Evolutionary conservation across 2,797 vertebrate genomes (phyloP), one percentile per base, ranked within the genome.

Genomic region (Adrianichthys oophorus): DNA sequence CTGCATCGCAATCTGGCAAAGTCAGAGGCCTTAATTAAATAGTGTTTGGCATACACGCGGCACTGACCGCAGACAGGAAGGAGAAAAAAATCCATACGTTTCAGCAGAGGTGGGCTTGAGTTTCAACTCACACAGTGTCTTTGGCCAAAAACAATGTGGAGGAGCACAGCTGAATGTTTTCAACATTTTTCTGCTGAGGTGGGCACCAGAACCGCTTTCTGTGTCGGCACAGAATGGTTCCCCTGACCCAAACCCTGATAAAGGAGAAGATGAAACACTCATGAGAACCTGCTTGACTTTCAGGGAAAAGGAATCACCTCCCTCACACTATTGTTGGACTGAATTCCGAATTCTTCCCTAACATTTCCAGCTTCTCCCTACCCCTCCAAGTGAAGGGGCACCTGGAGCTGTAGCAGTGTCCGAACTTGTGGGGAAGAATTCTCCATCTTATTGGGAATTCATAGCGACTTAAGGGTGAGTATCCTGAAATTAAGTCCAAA

Each of bases 111-210:
- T 83, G 82, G 83, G 87, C 79, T 92, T 87, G 85, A 80, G 87
- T 90, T 92, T 90, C 89, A 85, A 90, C 82, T 73, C 82, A 81
- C 85, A 79, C 81, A 76, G 70, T 63, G 72, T 65, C 75, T 69
- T 69, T 41, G 69, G 91, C 92, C 91, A 92, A 92, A 87, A 92
- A 85, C 88, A 92, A 92, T 92, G 80, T 90, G 12, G 37, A 79
- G 76, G 80, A 85, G 82, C 82, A 83, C 72, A 76, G 86, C 81
- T 92, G 70, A 92, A 90, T 91, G 90, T 91, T 91, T 91, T 91
- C 87, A 89, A 90, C 91, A 86, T 87, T 83, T 89, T 86, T 87
- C 64, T 88, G 89, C 90, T 90, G 88, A 90, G 87, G 71, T 82
- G 89, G 80, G 86, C 84, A 87, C 80, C 48, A 43, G 76, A 83